Evolutionary conservation across 2,113 vertebrate species (phyloP).

Genomic region (Peromyscus polionotus): DNA sequence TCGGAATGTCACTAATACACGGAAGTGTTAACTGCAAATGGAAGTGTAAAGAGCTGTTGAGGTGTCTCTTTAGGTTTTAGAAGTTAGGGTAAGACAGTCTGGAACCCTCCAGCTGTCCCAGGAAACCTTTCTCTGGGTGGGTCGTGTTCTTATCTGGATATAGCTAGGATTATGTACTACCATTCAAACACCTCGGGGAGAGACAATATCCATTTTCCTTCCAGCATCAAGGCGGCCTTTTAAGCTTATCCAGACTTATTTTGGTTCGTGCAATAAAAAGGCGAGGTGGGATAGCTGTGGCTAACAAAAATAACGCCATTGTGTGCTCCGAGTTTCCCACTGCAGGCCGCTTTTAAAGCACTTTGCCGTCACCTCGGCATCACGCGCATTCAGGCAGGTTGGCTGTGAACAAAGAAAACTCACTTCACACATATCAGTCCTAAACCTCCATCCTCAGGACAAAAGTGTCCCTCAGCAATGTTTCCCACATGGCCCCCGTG

Average conservation of each 20-base stretch:
- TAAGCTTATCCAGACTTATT: conserved; percentile 76
- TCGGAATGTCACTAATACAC: not conserved
- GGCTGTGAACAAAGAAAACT: conserved; percentile 71
- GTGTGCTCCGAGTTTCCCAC: conserved; percentile 53
- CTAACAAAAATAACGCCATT: conserved; percentile 78
- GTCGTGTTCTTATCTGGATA: conserved; percentile 68
- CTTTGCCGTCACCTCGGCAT: conserved; percentile 37
- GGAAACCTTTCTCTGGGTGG: conserved; percentile 60
- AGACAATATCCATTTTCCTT: conserved; percentile 68
- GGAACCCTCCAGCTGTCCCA: not conserved
- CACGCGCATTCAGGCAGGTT: conserved; percentile 65
- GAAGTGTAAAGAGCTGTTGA: not conserved
- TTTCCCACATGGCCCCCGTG: conserved; percentile 70
- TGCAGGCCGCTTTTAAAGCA: conserved; percentile 70
- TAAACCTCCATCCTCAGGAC: conserved; percentile 59
- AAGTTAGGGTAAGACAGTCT: conserved; percentile 58
- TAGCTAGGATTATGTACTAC: conserved; percentile 20
- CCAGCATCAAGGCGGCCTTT: conserved; percentile 66
- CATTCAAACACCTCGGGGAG: conserved; percentile 40
- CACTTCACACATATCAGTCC: conserved; percentile 51
- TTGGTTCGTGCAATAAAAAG: conserved; percentile 64
- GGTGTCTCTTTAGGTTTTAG: conserved; percentile 42
- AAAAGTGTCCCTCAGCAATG: conserved; percentile 77
- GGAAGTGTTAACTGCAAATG: conserved; percentile 4
- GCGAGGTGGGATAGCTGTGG: conserved; percentile 65